Evolutionary conservation across 2,888 invertebrate species (phyloP), one percentile per base, ranked within the genome.

Genomic region (Saturnia japonica): DNA sequence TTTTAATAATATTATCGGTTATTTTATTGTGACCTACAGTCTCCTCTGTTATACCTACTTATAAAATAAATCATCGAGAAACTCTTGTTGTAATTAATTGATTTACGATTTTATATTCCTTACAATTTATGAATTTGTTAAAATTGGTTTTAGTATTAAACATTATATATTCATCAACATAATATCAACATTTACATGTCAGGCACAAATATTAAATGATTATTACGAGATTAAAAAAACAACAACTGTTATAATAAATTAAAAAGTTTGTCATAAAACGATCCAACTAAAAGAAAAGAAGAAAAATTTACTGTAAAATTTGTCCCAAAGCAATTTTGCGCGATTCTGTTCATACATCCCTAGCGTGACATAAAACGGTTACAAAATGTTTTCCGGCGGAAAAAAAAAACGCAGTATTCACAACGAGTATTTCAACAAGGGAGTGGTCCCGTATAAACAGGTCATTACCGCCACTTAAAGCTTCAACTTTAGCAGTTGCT

Each of bases 281-380:
- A 28, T 28, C 14, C 40, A 40, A 34, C 11, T 40, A 12, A 64
- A 64, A 64, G 64, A 40, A 64, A 8, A 40, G 8, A 64, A 71
- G 68, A 71, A 68, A 72, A 73, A 67, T 71, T 69, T 34, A 70
- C 72, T 72, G 72, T 72, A 77, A 76, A 75, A 74, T 74, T 75
- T 71, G 75, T 74, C 76, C 71, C 75, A 66, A 57, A 68, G 72
- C 75, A 75, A 74, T 76, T 78, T 74, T 68, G 74, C 54, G 67
- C 72, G 69, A 72, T 69, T 67, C 70, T 74, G 73, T 74, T 69
- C 71, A 42, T 64, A 40, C 42, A 71, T 73, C 74, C 75, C 74
- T 57, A 57, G 72, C 40, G 68, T 67, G 72, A 73, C 74, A 78
- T 77, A 76, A 74, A 73, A 71, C 68, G 66, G 69, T 54, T 62